Evolutionary conservation across 2,888 invertebrate genomes (phyloP).

Genomic region (Vanessa cardui): DNA sequence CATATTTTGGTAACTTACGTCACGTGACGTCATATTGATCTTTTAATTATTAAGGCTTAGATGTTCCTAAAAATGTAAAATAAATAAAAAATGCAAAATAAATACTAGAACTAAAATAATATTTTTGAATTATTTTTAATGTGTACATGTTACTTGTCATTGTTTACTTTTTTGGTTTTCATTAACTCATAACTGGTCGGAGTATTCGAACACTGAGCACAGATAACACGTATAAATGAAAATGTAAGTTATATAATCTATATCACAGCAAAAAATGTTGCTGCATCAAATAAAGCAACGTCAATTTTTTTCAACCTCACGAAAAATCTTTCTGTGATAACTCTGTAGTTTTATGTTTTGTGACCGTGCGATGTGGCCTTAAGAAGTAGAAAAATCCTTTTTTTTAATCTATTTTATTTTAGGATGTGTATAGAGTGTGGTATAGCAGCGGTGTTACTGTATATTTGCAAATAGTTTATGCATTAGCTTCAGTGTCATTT

Average conservation of each 20-base stretch:
- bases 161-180: neutral
- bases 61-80: neutral
- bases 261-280: constrained; percentile 21
- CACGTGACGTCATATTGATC: constrained; percentile 52
- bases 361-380: constrained; percentile 70
- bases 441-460: constrained; percentile 61
- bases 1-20: constrained; percentile 73
- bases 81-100: neutral
- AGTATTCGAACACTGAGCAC: neutral
- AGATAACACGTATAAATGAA: neutral
- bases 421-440: constrained; percentile 74
- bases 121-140: too few species aligned
- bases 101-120: too few species aligned
- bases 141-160: neutral
- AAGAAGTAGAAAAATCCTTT: constrained; percentile 54
- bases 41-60: constrained; percentile 15
- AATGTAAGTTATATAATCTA: constrained; percentile 15
- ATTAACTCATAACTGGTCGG: neutral
- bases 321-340: constrained; percentile 62
- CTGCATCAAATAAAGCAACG: constrained; percentile 15
- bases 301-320: constrained; percentile 39
- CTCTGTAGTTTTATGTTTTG: constrained; percentile 62
- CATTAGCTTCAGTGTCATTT: constrained; percentile 72
- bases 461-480: constrained; percentile 63
- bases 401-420: constrained; percentile 55